phyloP scores from a whole-genome alignment of 2,113 vertebrate species.

The Otocyon megalotis region DNA sequence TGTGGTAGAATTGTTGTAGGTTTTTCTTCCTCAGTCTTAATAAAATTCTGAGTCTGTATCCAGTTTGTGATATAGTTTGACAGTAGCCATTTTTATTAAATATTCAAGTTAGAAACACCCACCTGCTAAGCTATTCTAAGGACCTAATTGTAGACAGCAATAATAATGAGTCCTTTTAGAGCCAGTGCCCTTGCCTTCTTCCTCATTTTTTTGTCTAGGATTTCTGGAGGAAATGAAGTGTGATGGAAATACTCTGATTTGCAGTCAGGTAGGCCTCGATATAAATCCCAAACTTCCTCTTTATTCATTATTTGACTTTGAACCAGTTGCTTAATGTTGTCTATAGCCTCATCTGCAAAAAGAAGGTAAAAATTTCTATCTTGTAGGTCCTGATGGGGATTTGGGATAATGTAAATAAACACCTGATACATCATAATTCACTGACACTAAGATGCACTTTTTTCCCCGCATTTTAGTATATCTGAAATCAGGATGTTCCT shows the following conservation, averaged over 20 bases:
- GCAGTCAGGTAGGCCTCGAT: background rate
- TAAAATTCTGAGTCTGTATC: slow-evolving; percentile 40
- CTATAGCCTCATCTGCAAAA: slow-evolving; percentile 59
- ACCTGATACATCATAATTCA: background rate
- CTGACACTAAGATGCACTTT: background rate
- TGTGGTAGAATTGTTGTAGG: background rate
- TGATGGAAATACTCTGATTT: background rate
- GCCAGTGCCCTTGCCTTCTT: background rate
- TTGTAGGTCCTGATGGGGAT: background rate
- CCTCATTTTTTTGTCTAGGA: background rate
- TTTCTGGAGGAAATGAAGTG: background rate
- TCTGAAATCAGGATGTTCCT: slow-evolving; percentile 20
- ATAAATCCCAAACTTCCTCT: background rate
- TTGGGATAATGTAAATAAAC: background rate
- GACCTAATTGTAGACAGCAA: background rate
- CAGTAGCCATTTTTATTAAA: slow-evolving; percentile 19
- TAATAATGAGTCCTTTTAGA: background rate
- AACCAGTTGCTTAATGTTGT: background rate
- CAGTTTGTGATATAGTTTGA: slow-evolving; percentile 32
- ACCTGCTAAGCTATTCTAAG: background rate
- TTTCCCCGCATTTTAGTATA: background rate
- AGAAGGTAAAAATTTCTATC: slow-evolving; percentile 2
- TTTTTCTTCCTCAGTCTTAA: background rate
- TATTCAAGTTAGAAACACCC: slow-evolving; percentile 51
- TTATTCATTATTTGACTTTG: slow-evolving; percentile 29